Conservation (phyloP, 1,140 invertebrate species). For the Drosophila navojoa region DNA sequence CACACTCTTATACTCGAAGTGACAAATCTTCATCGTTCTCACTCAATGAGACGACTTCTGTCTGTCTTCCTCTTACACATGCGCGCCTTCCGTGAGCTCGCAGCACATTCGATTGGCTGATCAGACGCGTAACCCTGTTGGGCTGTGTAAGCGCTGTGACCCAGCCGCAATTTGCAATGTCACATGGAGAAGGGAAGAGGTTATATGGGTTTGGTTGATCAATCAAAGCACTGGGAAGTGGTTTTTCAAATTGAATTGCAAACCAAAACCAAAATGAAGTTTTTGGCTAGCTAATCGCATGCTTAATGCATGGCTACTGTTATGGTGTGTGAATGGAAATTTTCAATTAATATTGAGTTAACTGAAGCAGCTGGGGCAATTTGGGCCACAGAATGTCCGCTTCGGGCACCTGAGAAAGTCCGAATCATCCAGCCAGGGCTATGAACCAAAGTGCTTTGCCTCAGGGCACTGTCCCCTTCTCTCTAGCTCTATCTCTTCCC, state of each 20-base stretch:
- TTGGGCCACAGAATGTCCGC: conserved; percentile 43
- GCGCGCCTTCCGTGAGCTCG: too few species aligned
- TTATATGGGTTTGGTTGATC: conserved; percentile 32
- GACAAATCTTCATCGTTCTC: too few species aligned
- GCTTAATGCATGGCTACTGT: conserved; percentile 17
- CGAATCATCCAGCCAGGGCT: conserved; percentile 39
- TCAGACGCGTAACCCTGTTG: too few species aligned
- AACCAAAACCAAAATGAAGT: conserved; percentile 5
- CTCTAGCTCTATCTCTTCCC: not conserved
- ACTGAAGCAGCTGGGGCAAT: conserved; percentile 50
- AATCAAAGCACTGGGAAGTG: conserved; percentile 48
- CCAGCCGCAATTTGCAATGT: conserved; percentile 65
- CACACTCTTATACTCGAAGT: too few species aligned
- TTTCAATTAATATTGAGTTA: conserved; percentile 72
- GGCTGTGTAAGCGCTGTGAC: conserved; percentile 62
- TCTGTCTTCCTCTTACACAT: too few species aligned
- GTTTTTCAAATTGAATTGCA: conserved; percentile 30
- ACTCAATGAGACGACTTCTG: too few species aligned
- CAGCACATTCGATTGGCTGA: too few species aligned
- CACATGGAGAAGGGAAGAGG: conserved; percentile 31
- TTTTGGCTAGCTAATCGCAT: conserved; percentile 27
- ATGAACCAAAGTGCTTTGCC: conserved; percentile 64
- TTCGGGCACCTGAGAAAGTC: conserved; percentile 46
- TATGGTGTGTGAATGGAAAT: conserved; percentile 19
- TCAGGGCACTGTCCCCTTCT: not conserved